Conservation (phyloP, 2,888 invertebrate species). For the Oligia strigilis region DNA sequence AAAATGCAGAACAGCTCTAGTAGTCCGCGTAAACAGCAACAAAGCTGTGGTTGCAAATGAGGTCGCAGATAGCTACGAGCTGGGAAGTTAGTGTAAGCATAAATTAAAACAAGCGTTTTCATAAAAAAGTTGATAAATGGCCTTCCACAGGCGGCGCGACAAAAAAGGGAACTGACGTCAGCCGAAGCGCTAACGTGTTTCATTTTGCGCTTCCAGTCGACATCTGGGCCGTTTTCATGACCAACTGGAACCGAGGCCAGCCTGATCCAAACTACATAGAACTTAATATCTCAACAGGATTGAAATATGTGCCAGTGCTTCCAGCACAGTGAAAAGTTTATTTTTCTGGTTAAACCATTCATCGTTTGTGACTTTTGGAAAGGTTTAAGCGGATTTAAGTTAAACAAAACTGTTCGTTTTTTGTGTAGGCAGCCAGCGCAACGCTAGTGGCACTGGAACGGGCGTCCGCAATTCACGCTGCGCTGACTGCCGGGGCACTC, state of each 20-base stretch:
- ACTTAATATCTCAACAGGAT: constrained; percentile 53
- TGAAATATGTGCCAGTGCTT: constrained; percentile 33
- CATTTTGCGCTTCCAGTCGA: constrained; percentile 85
- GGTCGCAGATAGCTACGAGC: constrained; percentile 86
- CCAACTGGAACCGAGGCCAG: constrained; percentile 68
- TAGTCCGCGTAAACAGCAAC: constrained; percentile 79
- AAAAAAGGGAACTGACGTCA: constrained; percentile 87
- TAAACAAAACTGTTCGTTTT: constrained; percentile 58
- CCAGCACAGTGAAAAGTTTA: constrained; percentile 31
- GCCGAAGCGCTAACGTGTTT: constrained; percentile 87
- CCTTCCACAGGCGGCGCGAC: constrained; percentile 85
- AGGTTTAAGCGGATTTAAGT: constrained; percentile 55
- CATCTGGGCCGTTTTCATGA: constrained; percentile 86
- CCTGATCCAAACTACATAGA: constrained; percentile 64
- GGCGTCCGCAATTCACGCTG: constrained; percentile 80
- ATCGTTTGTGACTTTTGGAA: constrained; percentile 49
- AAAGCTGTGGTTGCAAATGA: constrained; percentile 85
- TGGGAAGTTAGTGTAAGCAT: constrained; percentile 88
- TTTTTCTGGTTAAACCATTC: constrained; percentile 44
- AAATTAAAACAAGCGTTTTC: constrained; percentile 89
- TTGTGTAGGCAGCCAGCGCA: constrained; percentile 66
- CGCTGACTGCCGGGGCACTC: constrained; percentile 72
- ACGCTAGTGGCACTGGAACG: constrained; percentile 67
- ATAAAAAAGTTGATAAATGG: constrained; percentile 90
- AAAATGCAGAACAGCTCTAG: constrained; percentile 76